Base-by-base conservation (phyloP, 2,113 vertebrate species). In the Ammodytes marinus region DNA sequence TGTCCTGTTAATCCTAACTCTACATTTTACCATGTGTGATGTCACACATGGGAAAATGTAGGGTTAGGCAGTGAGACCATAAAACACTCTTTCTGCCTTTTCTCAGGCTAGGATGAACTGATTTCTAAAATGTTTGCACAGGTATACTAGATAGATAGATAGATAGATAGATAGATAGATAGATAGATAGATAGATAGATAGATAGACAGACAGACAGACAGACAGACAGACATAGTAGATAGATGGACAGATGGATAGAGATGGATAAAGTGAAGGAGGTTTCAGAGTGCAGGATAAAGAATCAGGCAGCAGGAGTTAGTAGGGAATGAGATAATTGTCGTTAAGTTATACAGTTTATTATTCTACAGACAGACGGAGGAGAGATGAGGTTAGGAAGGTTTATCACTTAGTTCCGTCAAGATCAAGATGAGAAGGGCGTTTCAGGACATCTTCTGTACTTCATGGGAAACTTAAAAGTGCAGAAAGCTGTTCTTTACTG, bases 341-440 rank as follows among this genome's bases (percentile, higher is more conserved):
- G 78, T 74, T 5, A 42, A 72, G 11, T 75, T 65, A 35, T 58
- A 64, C 47, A 46, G 35, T 63, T 67, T 72, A 74, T 83, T 83
- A 83, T 55, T 71, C 15, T n/a, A 17, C n/a, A 77, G 45, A 78
- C 60, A 5, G 12, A 59, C 8, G 66, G 46, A 27, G 50, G 10
- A 68, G 50, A 52, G 45, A 73, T 27, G 47, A 78, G 40, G 27
- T 71, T 19, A n/a, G 74, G 47, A 69, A 53, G 63, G 77, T 73
- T 89, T 83, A 65, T 69, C 8, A 63, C 42, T 66, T 59, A 69
- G 17, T 84, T 59, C 40, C 35, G 5, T 49, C 46, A 55, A 79
- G 57, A 47, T 58, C 50, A 4, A 10, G 42, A 71, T 5, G 15
- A 50, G 35, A 14, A 49, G 5, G 49, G 40, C 17, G 15, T 57